Evolutionary conservation across 2,113 vertebrate genomes (phyloP), one percentile per base, ranked within the genome.

Genomic region (Larimichthys crocea): DNA sequence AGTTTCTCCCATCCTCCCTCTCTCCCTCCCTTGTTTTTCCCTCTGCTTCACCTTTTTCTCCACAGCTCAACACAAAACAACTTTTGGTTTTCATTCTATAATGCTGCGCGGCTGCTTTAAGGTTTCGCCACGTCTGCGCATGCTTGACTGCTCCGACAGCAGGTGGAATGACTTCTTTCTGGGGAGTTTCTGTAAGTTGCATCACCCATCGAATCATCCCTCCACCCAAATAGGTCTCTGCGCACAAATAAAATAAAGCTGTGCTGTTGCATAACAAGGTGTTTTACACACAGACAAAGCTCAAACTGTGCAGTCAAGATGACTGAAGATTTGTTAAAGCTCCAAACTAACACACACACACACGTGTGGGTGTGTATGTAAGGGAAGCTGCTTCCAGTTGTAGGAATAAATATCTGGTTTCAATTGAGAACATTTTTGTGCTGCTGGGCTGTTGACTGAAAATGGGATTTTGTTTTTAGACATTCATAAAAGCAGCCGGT

Each of bases 181-280:
- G 17, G 40, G 59, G 57, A 59, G 77, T 92, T 91, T 88, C 86
- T 83, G 70, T 10, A 3, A 10, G 57, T 91, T 91, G 79, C 92
- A 87, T 93, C 89, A 92, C 12, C 79, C 40, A 14, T 31, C 22
- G 7, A 76, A 75, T 80, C 69, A 78, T 46, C 50, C 16, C 19
- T 19, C 19, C 0, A 20, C 46, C 52, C 53, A 50, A 40, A 63
- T 16, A 50, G 15, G 19, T 66, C 26, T 82, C 63, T n/a, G n/a
- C n/a, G 55, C 42, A 16, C 16, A 57, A 71, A 79, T 80, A 59
- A 15, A 26, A 26, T 29, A 84, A 71, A 74, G 46, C 46, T 55
- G 82, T 10, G 31, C 53, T 35, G 76, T 67, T 89, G 80, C 76
- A 74, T 79, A 85, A 88, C 24, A 44, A 49, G 29, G 15, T 0